Conservation (phyloP, 2,888 invertebrate genomes). For the Hemaris fuciformis region DNA sequence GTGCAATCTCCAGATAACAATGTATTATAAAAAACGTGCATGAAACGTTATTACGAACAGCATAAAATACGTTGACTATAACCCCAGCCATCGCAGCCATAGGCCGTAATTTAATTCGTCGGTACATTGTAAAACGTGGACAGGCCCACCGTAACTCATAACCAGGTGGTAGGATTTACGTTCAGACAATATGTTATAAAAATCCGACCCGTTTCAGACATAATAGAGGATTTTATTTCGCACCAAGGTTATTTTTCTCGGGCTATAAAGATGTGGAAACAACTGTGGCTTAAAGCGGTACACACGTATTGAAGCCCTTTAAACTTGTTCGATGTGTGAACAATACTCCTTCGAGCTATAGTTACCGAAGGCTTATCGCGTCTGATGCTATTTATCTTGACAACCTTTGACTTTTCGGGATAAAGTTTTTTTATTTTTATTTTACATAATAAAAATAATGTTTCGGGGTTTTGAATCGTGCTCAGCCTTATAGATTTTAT, state of each 20-base stretch:
- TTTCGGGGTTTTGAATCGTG: background rate
- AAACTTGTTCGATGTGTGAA: background rate
- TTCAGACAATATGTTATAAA: conserved; percentile 61
- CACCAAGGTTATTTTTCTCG: conserved; percentile 27
- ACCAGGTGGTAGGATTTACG: conserved; percentile 58
- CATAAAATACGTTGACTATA: background rate
- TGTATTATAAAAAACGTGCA: background rate
- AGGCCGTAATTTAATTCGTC: conserved; percentile 43
- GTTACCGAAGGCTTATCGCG: background rate
- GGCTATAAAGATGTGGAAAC: conserved; percentile 16
- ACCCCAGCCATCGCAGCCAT: conserved; percentile 2
- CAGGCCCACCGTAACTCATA: conserved; percentile 47
- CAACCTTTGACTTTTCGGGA: background rate
- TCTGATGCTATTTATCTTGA: background rate
- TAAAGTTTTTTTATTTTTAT: background rate
- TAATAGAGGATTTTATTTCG: conserved; percentile 41
- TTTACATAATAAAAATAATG: background rate
- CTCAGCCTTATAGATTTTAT: background rate
- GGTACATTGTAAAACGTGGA: conserved; percentile 44
- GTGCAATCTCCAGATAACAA: background rate
- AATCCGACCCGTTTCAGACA: conserved; percentile 49
- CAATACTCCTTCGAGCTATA: background rate
- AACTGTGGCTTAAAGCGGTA: background rate
- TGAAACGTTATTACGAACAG: background rate
- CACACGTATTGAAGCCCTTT: background rate